These are phyloP conservation scores for Holocentrus rufus DNA, from an alignment of 2,797 vertebrate genomes.

Conservation along the genomic window DNA sequence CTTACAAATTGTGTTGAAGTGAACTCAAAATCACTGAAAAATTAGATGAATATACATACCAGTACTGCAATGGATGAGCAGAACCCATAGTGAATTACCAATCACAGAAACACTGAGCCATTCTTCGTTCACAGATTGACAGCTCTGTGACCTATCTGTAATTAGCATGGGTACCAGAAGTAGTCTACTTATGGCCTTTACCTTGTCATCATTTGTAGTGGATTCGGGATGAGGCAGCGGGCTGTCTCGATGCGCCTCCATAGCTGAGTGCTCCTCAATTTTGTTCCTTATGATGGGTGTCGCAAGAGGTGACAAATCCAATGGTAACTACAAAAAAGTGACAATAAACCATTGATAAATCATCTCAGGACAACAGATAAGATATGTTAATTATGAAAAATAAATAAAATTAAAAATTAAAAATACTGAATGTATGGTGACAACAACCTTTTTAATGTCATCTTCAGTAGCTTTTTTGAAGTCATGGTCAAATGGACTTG, in stretches of 20 bases:
- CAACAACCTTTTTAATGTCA: constrained; percentile 95
- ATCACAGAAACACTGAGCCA: constrained; percentile 26
- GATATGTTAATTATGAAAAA: not conserved
- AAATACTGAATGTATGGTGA: not conserved
- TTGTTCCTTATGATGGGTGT: constrained; percentile 97
- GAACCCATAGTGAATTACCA: constrained; percentile 16
- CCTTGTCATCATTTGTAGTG: constrained; percentile 98
- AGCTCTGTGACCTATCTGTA: not conserved
- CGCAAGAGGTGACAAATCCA: constrained; percentile 97
- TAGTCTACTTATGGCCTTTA: constrained; percentile 58
- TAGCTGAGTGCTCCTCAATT: constrained; percentile 88
- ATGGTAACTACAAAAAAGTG: constrained; percentile 86
- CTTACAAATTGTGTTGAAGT: no score
- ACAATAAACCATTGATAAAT: no score
- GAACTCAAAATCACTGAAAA: no score
- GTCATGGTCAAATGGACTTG: constrained; percentile 99
- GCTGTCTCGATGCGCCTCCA: constrained; percentile 93
- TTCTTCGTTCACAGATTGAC: constrained; percentile 9
- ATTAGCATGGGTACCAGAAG: constrained; percentile 6
- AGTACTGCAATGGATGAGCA: constrained; percentile 14
- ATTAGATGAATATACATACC: constrained; percentile 5
- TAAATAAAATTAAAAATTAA: no score
- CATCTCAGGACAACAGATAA: not conserved
- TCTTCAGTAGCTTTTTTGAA: constrained; percentile 98
- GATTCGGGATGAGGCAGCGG: constrained; percentile 98